Percentiles rank a stretch among this genome's conserved stretches.
phyloP scores from a whole-genome alignment of 2,113 vertebrate species.

The Chaetodon trifascialis region DNA sequence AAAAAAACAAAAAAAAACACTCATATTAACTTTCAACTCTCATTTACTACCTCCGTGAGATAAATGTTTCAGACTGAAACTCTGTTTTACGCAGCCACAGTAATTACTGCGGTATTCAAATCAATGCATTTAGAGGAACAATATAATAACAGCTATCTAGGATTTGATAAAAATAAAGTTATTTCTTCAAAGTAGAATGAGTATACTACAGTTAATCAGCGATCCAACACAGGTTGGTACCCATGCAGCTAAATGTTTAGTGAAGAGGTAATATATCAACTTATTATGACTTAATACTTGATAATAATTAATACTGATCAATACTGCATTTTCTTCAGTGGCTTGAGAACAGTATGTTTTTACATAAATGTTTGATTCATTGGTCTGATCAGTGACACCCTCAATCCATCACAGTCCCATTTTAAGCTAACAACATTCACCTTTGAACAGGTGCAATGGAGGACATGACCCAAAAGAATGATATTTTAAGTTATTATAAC shows the following conservation, averaged over 20 bases:
- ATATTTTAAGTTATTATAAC: background rate
- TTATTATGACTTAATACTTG: no score
- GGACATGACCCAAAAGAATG: background rate
- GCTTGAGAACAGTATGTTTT: background rate
- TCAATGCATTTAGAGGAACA: background rate
- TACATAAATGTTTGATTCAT: background rate
- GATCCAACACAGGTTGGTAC: background rate
- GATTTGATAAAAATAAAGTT: background rate
- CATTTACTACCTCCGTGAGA: background rate
- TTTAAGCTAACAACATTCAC: background rate
- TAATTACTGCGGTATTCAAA: background rate
- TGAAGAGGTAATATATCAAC: background rate
- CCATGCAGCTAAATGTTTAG: background rate
- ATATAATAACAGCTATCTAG: background rate
- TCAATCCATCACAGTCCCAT: background rate
- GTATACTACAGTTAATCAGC: background rate
- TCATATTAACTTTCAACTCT: background rate
- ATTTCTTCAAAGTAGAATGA: slow-evolving; percentile 2
- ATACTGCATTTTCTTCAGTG: background rate
- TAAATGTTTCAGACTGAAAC: background rate
- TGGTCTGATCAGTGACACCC: background rate
- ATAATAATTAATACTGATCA: no score
- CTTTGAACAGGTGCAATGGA: background rate
- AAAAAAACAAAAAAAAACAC: background rate
- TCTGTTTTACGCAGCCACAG: background rate